A percentile compares a stretch with the other conserved stretches of the same genome.
phyloP scores from a whole-genome alignment of 2,797 vertebrate species.

The Buphagus erythrorhynchus region DNA sequence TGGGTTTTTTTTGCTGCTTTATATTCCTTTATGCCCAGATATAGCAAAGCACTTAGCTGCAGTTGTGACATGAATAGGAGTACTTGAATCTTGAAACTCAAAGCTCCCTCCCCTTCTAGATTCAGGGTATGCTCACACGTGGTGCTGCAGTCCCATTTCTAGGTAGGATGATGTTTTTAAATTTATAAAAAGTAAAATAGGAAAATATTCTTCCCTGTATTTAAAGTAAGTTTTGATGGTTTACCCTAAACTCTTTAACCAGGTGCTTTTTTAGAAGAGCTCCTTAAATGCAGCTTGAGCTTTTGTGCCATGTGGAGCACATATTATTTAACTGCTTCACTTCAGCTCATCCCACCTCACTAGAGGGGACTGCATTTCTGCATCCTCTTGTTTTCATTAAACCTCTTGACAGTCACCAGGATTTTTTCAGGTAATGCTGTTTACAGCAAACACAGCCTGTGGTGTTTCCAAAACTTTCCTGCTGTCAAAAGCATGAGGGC shows the following conservation, averaged over 20 bases:
- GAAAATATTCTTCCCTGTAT: neutral
- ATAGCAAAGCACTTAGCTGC: neutral
- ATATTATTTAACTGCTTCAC: neutral
- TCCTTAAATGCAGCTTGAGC: neutral
- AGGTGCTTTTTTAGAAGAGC: neutral
- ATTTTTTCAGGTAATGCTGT: constrained; percentile 29
- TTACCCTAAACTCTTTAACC: neutral
- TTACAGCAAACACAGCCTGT: neutral
- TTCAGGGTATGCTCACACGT: fast-evolving
- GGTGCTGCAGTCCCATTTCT: neutral
- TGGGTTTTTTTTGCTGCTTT: neutral
- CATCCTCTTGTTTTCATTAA: neutral
- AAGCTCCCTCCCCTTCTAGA: neutral
- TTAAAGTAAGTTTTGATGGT: neutral
- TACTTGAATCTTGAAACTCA: neutral
- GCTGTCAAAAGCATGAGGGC: neutral
- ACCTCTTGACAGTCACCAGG: neutral
- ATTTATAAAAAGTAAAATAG: neutral
- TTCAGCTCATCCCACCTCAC: neutral
- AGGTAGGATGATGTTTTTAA: neutral
- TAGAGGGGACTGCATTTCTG: neutral
- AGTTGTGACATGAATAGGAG: neutral
- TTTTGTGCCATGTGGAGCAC: neutral
- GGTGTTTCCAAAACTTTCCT: constrained; percentile 37
- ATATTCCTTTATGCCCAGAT: neutral